These are phyloP conservation scores for Phrynocephalus versicolor DNA, from an alignment of 2,113 vertebrate species.

Conservation along the genomic window DNA sequence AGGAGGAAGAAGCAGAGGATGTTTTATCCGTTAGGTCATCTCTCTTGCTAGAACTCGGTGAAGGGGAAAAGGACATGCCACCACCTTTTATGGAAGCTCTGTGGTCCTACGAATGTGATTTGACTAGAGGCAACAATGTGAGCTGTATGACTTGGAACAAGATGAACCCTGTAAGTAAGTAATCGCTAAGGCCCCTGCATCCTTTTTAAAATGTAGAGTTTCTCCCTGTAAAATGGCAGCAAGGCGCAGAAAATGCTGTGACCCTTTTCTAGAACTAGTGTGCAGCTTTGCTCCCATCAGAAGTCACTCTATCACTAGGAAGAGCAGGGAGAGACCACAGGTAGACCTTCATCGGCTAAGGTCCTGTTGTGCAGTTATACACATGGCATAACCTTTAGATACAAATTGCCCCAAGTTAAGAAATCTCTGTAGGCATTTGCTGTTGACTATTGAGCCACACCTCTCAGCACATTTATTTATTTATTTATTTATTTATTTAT, in stretches of 20 bases:
- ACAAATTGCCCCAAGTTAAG: too few species aligned
- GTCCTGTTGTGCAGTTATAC: too few species aligned
- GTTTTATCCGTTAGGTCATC: not conserved
- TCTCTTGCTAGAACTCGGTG: accelerated
- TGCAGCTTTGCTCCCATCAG: not conserved
- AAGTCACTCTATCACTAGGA: not conserved
- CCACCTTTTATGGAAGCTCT: slow-evolving; percentile 77
- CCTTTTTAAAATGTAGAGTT: not conserved
- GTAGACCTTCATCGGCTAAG: too few species aligned
- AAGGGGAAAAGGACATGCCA: slow-evolving; percentile 15
- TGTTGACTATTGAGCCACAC: too few species aligned
- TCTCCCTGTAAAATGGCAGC: too few species aligned
- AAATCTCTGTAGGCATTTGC: too few species aligned
- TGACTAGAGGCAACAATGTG: slow-evolving; percentile 77
- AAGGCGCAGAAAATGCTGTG: not conserved
- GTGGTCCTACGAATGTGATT: slow-evolving; percentile 84
- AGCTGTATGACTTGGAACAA: slow-evolving; percentile 90
- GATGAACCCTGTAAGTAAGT: slow-evolving; percentile 79
- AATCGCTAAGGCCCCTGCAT: not conserved
- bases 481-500: too few species aligned
- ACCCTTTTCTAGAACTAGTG: too few species aligned
- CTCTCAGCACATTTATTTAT: too few species aligned
- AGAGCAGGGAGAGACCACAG: not conserved
- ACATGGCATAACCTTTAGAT: too few species aligned
- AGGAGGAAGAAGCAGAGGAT: slow-evolving; percentile 5